phyloP scores from a whole-genome alignment of 2,113 vertebrate genomes.

The Theropithecus gelada region DNA sequence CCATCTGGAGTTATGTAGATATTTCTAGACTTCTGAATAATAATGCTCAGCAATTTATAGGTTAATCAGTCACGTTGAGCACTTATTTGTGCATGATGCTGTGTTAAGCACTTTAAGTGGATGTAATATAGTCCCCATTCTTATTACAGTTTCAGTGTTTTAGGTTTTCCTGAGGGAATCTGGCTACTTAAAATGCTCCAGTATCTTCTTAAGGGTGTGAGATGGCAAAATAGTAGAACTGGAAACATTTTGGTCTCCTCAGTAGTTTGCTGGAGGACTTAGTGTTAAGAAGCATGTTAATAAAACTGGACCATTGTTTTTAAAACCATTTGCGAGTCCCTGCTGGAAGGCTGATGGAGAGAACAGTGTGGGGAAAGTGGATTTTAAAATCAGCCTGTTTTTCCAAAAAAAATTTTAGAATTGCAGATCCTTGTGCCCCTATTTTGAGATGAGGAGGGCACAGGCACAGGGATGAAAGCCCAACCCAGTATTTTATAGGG shows the following conservation, averaged over 20 bases:
- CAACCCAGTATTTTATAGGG: not conserved
- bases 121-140: not conserved
- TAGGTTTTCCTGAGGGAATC: not conserved
- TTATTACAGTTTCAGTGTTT: not conserved
- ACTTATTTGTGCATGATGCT: not conserved
- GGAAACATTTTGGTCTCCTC: not conserved
- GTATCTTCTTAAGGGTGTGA: not conserved
- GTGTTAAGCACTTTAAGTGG: not conserved
- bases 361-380: not conserved
- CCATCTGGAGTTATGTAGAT: not conserved
- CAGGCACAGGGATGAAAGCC: not conserved
- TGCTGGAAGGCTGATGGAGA: not conserved
- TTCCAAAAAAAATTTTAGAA: not conserved
- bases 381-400: conserved; percentile 26
- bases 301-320: conserved; percentile 11
- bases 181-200: not conserved
- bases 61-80: not conserved
- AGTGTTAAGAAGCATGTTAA: not conserved
- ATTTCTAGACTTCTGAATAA: not conserved
- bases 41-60: not conserved
- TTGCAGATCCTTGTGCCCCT: not conserved
- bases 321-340: not conserved
- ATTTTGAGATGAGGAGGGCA: not conserved
- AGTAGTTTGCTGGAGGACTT: not conserved
- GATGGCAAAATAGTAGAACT: not conserved